These are phyloP conservation scores for Cremastinae sp. DNA, from an alignment of 2,888 invertebrate genomes.

Conservation along the genomic window DNA sequence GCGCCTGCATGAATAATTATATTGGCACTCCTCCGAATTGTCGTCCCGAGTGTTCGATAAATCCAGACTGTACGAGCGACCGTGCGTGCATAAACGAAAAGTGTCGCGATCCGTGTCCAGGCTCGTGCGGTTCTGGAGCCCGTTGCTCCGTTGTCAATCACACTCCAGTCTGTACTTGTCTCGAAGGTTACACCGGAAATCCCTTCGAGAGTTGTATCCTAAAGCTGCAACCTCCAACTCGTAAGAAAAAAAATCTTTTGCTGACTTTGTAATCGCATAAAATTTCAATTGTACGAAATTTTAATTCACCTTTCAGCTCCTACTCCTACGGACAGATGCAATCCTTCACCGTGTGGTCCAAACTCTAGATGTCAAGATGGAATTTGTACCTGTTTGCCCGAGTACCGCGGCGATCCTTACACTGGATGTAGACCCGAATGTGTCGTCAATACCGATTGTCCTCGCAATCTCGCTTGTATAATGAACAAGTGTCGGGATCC, in stretches of 20 bases:
- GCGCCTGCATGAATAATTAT: slow-evolving; percentile 80
- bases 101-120: slow-evolving; percentile 83
- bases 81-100: slow-evolving; percentile 80
- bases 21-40: slow-evolving; percentile 81
- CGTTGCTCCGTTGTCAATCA: slow-evolving; percentile 81
- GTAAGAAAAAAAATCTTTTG: slow-evolving; percentile 82
- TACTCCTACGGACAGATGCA: slow-evolving; percentile 84
- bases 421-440: slow-evolving; percentile 91
- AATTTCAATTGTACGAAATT: slow-evolving; percentile 80
- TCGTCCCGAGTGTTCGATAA: slow-evolving; percentile 81
- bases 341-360: slow-evolving; percentile 89
- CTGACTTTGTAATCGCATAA: slow-evolving; percentile 85
- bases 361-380: slow-evolving; percentile 88
- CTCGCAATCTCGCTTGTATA: slow-evolving; percentile 86
- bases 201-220: slow-evolving; percentile 85
- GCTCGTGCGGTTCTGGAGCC: slow-evolving; percentile 81
- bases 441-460: slow-evolving; percentile 88
- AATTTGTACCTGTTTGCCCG: slow-evolving; percentile 86
- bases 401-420: slow-evolving; percentile 89
- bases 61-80: slow-evolving; percentile 80
- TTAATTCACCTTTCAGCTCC: slow-evolving; percentile 64
- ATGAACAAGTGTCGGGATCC: slow-evolving; percentile 89
- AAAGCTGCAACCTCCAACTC: slow-evolving; percentile 78
- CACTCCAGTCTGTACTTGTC: slow-evolving; percentile 82
- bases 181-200: slow-evolving; percentile 79